A percentile compares a stretch with the other conserved stretches of the same genome.
Conservation (phyloP, 2,888 invertebrate genomes). For the Mesoligia furuncula region DNA sequence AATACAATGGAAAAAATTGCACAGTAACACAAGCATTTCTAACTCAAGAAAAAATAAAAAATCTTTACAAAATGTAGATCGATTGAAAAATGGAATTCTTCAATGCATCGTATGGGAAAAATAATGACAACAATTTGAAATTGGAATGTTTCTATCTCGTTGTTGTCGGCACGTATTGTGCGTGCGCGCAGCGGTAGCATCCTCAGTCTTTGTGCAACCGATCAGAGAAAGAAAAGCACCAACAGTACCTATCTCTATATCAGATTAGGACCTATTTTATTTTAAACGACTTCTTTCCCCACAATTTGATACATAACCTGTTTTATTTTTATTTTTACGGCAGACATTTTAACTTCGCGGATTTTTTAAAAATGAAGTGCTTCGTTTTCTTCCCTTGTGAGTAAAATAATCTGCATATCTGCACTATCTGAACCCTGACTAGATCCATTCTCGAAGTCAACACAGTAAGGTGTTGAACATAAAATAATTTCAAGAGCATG, state of each 20-base stretch:
- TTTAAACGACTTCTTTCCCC: not conserved
- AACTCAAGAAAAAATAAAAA: not conserved
- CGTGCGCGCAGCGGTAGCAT: constrained; percentile 72
- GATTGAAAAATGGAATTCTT: constrained; percentile 46
- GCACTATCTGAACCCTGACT: not conserved
- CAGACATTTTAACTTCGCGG: too few species aligned
- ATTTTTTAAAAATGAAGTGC: not conserved
- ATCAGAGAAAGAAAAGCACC: constrained; percentile 10
- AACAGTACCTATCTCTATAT: not conserved
- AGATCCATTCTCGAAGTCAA: not conserved
- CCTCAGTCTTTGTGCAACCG: constrained; percentile 35
- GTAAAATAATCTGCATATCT: not conserved
- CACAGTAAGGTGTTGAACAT: not conserved
- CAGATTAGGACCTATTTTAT: not conserved
- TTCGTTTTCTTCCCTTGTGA: not conserved
- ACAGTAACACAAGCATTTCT: not conserved
- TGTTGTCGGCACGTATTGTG: constrained; percentile 68
- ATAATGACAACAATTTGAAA: constrained; percentile 74
- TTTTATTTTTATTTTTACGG: too few species aligned
- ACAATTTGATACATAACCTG: too few species aligned
- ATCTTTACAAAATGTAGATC: constrained; percentile 6
- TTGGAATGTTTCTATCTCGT: constrained; percentile 72
- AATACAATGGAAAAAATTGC: not conserved
- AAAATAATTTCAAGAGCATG: not conserved
- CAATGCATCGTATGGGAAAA: constrained; percentile 61